Conservation (phyloP, 2,797 vertebrate genomes). For the Cuculus canorus region DNA sequence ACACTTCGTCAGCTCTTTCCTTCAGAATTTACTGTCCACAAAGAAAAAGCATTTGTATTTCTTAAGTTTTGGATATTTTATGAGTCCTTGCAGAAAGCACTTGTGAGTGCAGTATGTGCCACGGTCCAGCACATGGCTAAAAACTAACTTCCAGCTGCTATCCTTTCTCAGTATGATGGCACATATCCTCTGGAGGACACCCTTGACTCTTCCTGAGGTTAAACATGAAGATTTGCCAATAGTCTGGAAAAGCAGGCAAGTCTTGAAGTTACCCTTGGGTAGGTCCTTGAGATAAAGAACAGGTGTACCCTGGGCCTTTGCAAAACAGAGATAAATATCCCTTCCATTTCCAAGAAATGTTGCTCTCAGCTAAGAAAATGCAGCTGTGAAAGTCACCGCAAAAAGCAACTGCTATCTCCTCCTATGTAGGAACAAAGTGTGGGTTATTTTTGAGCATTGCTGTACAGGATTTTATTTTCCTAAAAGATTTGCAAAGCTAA, state of each 20-base stretch:
- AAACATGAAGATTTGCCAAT: constrained; percentile 4
- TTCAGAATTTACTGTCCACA: not conserved
- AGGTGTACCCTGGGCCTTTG: not conserved
- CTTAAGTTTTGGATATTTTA: not conserved
- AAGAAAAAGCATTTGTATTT: not conserved
- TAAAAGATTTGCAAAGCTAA: not conserved
- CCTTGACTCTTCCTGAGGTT: not conserved
- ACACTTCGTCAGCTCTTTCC: not conserved
- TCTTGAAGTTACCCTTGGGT: constrained; percentile 15
- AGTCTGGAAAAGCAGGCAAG: not conserved
- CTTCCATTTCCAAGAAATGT: not conserved
- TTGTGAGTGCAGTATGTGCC: not conserved
- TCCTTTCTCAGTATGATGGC: not conserved
- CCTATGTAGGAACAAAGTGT: not conserved
- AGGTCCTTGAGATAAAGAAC: constrained; percentile 39
- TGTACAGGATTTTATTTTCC: not conserved
- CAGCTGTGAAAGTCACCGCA: not conserved
- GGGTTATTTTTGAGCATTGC: not conserved
- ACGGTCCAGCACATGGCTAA: not conserved
- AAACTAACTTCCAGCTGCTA: not conserved
- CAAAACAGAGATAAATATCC: constrained; percentile 30
- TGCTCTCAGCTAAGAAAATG: not conserved
- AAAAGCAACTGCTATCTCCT: not conserved
- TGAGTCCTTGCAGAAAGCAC: not conserved
- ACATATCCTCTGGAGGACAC: not conserved